A percentile compares a stretch with the other conserved stretches of the same genome.
Evolutionary conservation across 2,797 vertebrate species (phyloP).

Genomic region (Aselliscus stoliczkanus): DNA sequence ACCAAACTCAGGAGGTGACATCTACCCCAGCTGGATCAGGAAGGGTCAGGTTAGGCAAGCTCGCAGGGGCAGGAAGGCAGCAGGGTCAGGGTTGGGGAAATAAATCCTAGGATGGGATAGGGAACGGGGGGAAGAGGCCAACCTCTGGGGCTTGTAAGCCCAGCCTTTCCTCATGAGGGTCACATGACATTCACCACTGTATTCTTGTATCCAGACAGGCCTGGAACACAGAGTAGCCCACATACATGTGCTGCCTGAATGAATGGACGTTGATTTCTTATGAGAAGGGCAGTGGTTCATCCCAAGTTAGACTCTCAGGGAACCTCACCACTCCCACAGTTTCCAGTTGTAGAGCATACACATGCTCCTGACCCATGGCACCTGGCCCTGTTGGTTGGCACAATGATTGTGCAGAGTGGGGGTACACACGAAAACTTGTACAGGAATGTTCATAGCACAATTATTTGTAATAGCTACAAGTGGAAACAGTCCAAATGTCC

Average conservation of each 20-base stretch:
- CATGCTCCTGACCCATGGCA: background rate
- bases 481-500: background rate
- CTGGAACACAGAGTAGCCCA: background rate
- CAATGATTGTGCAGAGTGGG: background rate
- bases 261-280: background rate
- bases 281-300: background rate
- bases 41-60: background rate
- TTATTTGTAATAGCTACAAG: background rate
- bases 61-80: background rate
- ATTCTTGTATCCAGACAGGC: no score
- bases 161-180: background rate
- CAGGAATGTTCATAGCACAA: background rate
- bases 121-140: background rate
- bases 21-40: slow-evolving; percentile 9
- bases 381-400: background rate
- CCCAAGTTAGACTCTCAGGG: background rate
- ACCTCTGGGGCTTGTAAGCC: background rate
- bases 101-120: background rate
- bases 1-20: slow-evolving; percentile 15
- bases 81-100: no score
- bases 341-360: background rate
- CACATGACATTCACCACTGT: no score
- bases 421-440: background rate
- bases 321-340: background rate
- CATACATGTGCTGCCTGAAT: background rate